Evolutionary conservation across 2,797 vertebrate genomes (phyloP).

Genomic region (Rhinatrema bivittatum): DNA sequence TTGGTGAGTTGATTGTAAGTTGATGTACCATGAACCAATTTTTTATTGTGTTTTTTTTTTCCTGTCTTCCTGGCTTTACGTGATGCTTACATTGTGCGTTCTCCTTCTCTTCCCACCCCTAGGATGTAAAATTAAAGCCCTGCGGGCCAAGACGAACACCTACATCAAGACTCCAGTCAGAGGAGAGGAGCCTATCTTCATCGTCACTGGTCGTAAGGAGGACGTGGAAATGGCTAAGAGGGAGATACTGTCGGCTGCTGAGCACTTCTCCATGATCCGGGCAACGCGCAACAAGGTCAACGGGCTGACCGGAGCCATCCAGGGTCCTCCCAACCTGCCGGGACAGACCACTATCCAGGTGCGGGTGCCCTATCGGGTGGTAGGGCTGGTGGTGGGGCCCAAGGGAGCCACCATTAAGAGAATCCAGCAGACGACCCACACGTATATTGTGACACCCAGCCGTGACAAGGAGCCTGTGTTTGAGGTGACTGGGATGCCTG

Average conservation of each 20-base stretch:
- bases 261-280: constrained; percentile 95
- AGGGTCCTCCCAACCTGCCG: constrained; percentile 81
- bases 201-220: constrained; percentile 89
- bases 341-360: constrained; percentile 94
- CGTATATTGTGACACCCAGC: constrained; percentile 92
- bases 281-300: constrained; percentile 86
- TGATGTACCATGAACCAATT: no score
- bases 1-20: no score
- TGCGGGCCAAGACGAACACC: constrained; percentile 93
- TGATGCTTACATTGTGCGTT: neutral
- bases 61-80: accelerated
- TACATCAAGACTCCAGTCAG: constrained; percentile 97
- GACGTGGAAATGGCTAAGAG: constrained; percentile 96
- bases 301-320: constrained; percentile 55
- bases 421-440: constrained; percentile 96
- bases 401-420: constrained; percentile 96
- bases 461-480: constrained; percentile 95
- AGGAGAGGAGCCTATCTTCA: constrained; percentile 89
- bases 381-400: constrained; percentile 91
- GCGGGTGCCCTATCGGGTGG: constrained; percentile 90
- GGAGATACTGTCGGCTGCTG: constrained; percentile 88
- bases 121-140: constrained; percentile 97
- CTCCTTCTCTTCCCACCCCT: neutral
- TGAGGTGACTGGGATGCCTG: constrained; percentile 94
- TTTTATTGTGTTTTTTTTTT: no score